Evolutionary conservation across 2,888 invertebrate genomes (phyloP).

Genomic region (Rhabditoides inermis): DNA sequence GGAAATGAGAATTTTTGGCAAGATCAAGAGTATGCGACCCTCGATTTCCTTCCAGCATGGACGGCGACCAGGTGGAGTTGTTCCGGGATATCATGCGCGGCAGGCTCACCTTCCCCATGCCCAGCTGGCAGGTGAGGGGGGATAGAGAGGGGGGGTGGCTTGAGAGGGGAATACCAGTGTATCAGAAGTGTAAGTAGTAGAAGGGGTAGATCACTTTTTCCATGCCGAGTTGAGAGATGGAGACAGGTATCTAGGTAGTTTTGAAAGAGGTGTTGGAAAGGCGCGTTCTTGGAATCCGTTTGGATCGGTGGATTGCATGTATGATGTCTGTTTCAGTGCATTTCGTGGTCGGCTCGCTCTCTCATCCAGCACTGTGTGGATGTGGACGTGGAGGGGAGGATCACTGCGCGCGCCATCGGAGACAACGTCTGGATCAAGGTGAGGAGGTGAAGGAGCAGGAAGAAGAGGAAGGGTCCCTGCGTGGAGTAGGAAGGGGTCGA

Average conservation of each 20-base stretch:
- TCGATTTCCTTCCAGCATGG: constrained; percentile 62
- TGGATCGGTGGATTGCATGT: not conserved
- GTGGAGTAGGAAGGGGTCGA: no score
- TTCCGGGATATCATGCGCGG: constrained; percentile 90
- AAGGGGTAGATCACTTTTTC: constrained; percentile 50
- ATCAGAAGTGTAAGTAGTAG: constrained; percentile 52
- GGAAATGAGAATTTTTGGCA: no score
- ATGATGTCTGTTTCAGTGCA: constrained; percentile 7
- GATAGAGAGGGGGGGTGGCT: not conserved
- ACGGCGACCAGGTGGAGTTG: constrained; percentile 87
- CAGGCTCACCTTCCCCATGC: constrained; percentile 85
- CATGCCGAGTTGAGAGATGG: not conserved
- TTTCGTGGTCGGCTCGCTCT: constrained; percentile 24
- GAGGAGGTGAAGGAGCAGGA: constrained; percentile 1
- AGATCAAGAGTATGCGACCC: no score
- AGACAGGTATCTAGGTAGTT: not conserved
- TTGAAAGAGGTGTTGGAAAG: not conserved
- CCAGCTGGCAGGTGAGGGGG: constrained; percentile 72
- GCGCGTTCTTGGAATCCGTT: no score
- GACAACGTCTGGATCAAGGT: constrained; percentile 77
- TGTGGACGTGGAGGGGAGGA: constrained; percentile 76
- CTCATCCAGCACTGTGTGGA: constrained; percentile 32
- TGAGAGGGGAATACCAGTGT: not conserved
- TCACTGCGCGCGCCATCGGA: constrained; percentile 82
- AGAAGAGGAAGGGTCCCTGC: no score